Evolutionary conservation across 2,888 invertebrate genomes (phyloP).

Genomic region (Serrognathus titanus): DNA sequence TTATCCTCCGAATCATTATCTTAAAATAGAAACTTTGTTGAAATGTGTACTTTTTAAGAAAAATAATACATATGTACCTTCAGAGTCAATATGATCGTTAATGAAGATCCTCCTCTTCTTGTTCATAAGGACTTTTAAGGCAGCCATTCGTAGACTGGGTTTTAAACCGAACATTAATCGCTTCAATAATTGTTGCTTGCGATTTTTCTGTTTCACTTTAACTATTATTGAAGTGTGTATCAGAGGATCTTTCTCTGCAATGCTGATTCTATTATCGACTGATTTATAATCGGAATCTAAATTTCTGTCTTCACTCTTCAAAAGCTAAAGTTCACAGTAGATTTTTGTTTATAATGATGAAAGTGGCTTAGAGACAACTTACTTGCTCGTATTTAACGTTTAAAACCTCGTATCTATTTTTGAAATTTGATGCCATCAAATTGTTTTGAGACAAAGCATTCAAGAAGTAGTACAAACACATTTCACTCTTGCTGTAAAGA

Average conservation of each 20-base stretch:
- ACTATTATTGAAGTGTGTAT: conserved; percentile 40
- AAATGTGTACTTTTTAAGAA: not conserved
- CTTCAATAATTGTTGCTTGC: conserved; percentile 44
- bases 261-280: conserved; percentile 22
- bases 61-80: conserved; percentile 19
- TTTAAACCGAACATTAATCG: conserved; percentile 45
- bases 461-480: conserved; percentile 56
- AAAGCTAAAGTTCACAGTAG: conserved; percentile 12
- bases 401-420: conserved; percentile 50
- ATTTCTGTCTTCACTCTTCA: conserved; percentile 15
- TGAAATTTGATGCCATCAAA: conserved; percentile 51
- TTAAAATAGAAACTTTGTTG: conserved; percentile 7
- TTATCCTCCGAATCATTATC: conserved; percentile 40
- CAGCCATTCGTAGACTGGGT: conserved; percentile 47
- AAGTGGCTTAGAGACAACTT: not conserved
- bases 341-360: not conserved
- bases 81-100: conserved; percentile 25
- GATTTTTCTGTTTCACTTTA: conserved; percentile 43
- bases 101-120: conserved; percentile 38
- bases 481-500: conserved; percentile 56
- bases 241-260: conserved; percentile 38
- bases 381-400: conserved; percentile 51
- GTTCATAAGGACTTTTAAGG: conserved; percentile 45
- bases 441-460: conserved; percentile 46
- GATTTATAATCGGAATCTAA: conserved; percentile 8